Conservation (phyloP, 2,113 vertebrate species). For the Cyanoramphus novaezelandiae region DNA sequence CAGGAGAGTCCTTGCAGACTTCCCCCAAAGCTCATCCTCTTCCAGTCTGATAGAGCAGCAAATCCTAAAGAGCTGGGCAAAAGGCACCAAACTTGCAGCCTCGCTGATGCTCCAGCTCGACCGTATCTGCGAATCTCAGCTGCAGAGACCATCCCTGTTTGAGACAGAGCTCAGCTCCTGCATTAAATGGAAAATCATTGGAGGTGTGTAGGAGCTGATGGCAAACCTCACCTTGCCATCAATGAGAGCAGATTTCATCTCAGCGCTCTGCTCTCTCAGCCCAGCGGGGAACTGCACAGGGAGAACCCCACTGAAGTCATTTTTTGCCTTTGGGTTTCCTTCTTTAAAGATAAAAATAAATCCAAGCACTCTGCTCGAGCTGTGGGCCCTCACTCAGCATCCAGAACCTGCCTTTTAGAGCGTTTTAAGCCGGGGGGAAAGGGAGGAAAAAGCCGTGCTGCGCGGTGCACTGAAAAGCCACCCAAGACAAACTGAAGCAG, state of each 20-base stretch:
- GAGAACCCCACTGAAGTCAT: background rate
- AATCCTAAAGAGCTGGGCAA: background rate
- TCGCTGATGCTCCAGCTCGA: background rate
- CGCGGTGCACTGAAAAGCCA: background rate
- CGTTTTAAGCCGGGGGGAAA: background rate
- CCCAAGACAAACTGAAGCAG: background rate
- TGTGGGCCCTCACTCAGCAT: background rate
- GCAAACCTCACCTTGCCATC: background rate
- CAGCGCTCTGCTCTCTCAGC: background rate
- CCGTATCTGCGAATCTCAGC: background rate
- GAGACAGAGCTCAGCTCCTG: background rate
- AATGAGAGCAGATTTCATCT: background rate
- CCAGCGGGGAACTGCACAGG: background rate
- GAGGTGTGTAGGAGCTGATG: background rate
- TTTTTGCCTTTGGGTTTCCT: background rate
- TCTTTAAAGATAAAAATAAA: slow-evolving; percentile 14
- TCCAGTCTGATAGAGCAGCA: background rate
- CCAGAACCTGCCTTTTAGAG: background rate
- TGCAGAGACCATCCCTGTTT: background rate
- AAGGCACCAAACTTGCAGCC: background rate
- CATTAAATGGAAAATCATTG: background rate
- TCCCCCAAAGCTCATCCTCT: background rate
- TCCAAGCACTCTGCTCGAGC: background rate
- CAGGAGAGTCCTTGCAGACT: background rate
- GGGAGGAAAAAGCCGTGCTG: background rate